Evolutionary conservation across 2,888 invertebrate genomes (phyloP).

Genomic region (Matsumyia berberina): DNA sequence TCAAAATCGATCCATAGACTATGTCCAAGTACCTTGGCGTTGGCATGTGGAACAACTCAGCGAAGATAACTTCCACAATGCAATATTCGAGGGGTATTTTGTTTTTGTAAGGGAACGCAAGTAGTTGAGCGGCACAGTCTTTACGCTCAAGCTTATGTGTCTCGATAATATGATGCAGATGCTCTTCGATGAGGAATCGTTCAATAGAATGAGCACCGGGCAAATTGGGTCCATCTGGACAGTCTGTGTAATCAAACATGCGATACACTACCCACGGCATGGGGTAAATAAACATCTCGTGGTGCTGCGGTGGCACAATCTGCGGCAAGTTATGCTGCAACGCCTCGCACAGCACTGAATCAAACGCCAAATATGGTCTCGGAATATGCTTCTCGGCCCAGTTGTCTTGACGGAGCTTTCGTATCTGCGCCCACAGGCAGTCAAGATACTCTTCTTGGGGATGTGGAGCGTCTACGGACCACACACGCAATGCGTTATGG

Average conservation of each 20-base stretch:
- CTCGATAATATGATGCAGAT: constrained; percentile 96
- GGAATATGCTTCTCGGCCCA: constrained; percentile 99
- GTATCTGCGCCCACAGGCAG: constrained; percentile 97
- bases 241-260: constrained; percentile 99
- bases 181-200: constrained; percentile 98
- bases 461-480: constrained; percentile 97
- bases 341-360: constrained; percentile 97
- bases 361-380: constrained; percentile 97
- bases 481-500: constrained; percentile 95
- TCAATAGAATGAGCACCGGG: constrained; percentile 99
- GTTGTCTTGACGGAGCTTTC: constrained; percentile 95
- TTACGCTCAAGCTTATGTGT: constrained; percentile 95
- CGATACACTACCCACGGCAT: constrained; percentile 97
- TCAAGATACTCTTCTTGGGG: constrained; percentile 98
- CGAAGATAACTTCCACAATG: constrained; percentile 98
- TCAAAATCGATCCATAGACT: constrained; percentile 96
- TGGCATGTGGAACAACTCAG: constrained; percentile 96
- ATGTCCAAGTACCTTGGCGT: constrained; percentile 95
- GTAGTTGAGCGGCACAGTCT: constrained; percentile 96
- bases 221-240: constrained; percentile 95
- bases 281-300: constrained; percentile 95
- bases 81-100: constrained; percentile 99
- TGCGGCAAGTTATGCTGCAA: constrained; percentile 97
- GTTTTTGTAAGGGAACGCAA: constrained; percentile 96
- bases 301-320: constrained; percentile 96